These are phyloP conservation scores for Drosophila vallismaia DNA, from an alignment of 2,888 invertebrate species.

Conservation along the genomic window DNA sequence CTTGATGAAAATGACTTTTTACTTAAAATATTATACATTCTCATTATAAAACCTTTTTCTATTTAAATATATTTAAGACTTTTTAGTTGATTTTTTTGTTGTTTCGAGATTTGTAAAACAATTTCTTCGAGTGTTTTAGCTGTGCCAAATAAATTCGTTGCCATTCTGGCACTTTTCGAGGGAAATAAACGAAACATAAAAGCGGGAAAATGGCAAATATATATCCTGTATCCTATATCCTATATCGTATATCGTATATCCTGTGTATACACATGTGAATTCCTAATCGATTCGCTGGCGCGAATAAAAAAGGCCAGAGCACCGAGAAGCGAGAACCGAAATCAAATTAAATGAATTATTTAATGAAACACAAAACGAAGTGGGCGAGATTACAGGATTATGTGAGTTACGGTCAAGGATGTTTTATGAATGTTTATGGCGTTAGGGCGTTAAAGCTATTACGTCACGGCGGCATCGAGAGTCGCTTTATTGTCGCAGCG, in stretches of 20 bases:
- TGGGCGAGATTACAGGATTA: slow-evolving; percentile 71
- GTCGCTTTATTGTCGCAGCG: slow-evolving; percentile 52
- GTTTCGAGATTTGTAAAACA: no score
- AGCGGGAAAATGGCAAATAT: background rate
- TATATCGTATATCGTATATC: background rate
- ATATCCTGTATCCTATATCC: background rate
- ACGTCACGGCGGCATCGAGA: slow-evolving; percentile 60
- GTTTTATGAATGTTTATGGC: slow-evolving; percentile 80
- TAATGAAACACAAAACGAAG: slow-evolving; percentile 60
- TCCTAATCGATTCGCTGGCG: slow-evolving; percentile 43
- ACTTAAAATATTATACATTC: no score
- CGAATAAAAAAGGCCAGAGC: slow-evolving; percentile 23
- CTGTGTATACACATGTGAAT: slow-evolving; percentile 19
- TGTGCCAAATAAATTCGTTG: slow-evolving; percentile 66
- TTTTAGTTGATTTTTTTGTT: no score
- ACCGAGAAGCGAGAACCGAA: slow-evolving; percentile 29
- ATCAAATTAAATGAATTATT: slow-evolving; percentile 80
- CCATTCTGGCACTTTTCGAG: slow-evolving; percentile 4
- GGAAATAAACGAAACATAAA: slow-evolving; percentile 50
- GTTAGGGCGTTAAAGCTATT: slow-evolving; percentile 73
- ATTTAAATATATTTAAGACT: no score
- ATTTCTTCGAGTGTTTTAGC: slow-evolving; percentile 34
- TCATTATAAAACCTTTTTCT: no score
- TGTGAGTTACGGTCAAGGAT: slow-evolving; percentile 78
- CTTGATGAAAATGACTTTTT: no score